Conservation (phyloP, 2,888 invertebrate species). For the Petrophora chlorosata region DNA sequence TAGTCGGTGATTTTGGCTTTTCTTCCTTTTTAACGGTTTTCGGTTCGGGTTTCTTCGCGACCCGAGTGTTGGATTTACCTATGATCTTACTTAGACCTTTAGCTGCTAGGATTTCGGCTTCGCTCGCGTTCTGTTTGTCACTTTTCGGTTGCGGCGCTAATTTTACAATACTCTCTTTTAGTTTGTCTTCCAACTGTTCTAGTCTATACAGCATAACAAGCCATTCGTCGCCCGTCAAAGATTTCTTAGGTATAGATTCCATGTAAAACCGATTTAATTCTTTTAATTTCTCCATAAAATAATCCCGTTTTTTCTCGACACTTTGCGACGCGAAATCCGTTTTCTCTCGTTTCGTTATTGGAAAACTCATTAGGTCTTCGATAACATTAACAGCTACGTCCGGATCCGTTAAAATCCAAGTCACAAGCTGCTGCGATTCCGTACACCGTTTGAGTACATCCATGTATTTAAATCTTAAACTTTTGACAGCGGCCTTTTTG, state of each 20-base stretch:
- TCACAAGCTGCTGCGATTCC: conserved; percentile 62
- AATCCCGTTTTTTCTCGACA: conserved; percentile 60
- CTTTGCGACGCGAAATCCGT: conserved; percentile 48
- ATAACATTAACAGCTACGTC: conserved; percentile 66
- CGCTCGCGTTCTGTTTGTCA: conserved; percentile 51
- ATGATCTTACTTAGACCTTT: conserved; percentile 77
- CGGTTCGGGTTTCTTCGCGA: conserved; percentile 51
- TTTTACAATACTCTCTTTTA: conserved; percentile 63
- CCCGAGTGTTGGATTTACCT: conserved; percentile 57
- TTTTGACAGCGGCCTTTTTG: conserved; percentile 62
- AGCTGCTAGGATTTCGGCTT: conserved; percentile 75
- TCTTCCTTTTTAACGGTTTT: conserved; percentile 39
- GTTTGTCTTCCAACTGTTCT: conserved; percentile 63
- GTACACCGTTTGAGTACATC: conserved; percentile 65
- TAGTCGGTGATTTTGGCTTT: conserved; percentile 25
- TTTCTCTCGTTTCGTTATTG: conserved; percentile 51
- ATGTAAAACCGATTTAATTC: conserved; percentile 68
- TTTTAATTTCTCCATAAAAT: conserved; percentile 61
- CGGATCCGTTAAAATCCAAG: conserved; percentile 66
- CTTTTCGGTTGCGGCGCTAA: conserved; percentile 45
- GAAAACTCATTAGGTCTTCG: conserved; percentile 66
- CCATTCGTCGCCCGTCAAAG: conserved; percentile 71
- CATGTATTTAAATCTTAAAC: conserved; percentile 68
- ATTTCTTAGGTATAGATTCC: conserved; percentile 66
- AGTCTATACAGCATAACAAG: conserved; percentile 66